Evolutionary conservation across 2,888 invertebrate genomes (phyloP), one percentile per base, ranked within the genome.

Genomic region (Cataglyphis cursor): DNA sequence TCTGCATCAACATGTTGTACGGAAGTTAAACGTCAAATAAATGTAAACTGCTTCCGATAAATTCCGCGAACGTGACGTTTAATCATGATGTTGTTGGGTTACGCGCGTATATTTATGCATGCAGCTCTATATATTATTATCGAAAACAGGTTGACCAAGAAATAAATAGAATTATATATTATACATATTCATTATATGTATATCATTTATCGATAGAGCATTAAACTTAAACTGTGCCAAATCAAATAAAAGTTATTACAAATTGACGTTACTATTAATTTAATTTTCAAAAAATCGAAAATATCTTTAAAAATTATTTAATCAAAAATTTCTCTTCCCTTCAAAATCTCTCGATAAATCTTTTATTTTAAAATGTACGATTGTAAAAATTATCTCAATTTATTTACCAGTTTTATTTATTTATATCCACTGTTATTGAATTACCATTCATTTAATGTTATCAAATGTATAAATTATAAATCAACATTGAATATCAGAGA

Each of bases 1-100:
- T 76, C 65, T 24, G 10, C 64, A 21, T 51, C 66, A 12, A 15
- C 4, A 28, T 21, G 24, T 51, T 4, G 38, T 31, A 66, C n/a
- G 35, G 38, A 68, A 57, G 28, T 68, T 48, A 28, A 51, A 68
- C 38, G 54, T 66, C 68, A 76, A 68, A 57, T 41, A 31, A 57
- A 78, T 31, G 54, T 57, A 68, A 78, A 57, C 21, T 57, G 41
- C 41, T 48, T 31, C 28, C 41, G 21, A 57, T 41, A 68, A 68
- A 41, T 78, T 41, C 12, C 21, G 21, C 68, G n/a, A 41, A 15
- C 4, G 51, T 15, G 15, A n/a, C 18, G n/a, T 38, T 75, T 15
- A 54, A 41, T 64, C 66, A 3, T 38, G 15, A 38, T 4, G 21
- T 38, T 70, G 8, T 38, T 70, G 8, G 21, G 8, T 38, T 73